These are phyloP conservation scores for Carposina sasakii DNA, from an alignment of 1,140 invertebrate genomes.

Conservation along the genomic window DNA sequence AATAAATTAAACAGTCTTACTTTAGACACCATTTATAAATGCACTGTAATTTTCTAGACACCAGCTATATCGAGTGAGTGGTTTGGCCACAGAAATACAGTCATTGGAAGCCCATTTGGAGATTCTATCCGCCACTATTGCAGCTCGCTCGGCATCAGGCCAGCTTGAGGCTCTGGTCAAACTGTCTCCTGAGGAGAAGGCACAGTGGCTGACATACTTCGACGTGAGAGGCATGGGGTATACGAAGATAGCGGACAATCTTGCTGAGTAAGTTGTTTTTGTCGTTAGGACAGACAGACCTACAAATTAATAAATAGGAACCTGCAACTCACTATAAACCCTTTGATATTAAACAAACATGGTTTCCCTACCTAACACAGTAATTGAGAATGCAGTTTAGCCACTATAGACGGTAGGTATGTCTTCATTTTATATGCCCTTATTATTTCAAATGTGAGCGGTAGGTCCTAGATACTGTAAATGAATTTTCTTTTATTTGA, in stretches of 20 bases:
- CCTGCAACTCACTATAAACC: no score
- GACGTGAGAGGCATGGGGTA: constrained; percentile 35
- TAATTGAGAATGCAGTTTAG: no score
- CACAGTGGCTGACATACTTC: constrained; percentile 50
- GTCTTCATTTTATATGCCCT: no score
- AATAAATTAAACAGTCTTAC: no score
- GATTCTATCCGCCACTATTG: constrained; percentile 43
- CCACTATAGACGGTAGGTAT: no score
- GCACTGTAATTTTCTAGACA: constrained; percentile 46
- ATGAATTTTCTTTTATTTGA: no score
- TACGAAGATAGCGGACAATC: constrained; percentile 45
- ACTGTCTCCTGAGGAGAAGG: constrained; percentile 44
- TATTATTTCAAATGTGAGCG: no score
- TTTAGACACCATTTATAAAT: no score
- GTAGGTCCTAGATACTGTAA: no score
- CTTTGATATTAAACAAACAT: no score
- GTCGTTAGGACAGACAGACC: neutral
- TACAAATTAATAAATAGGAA: no score
- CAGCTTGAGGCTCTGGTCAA: constrained; percentile 47
- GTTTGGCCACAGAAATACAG: constrained; percentile 32
- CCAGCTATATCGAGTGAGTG: constrained; percentile 42
- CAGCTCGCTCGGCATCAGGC: constrained; percentile 29
- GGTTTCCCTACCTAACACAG: no score
- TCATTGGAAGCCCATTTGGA: constrained; percentile 42
- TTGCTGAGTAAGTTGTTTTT: constrained; percentile 47